Percentiles rank a stretch among this genome's conserved stretches.
Evolutionary conservation across 2,797 vertebrate species (phyloP).

Genomic region (Gobio occitaniae): DNA sequence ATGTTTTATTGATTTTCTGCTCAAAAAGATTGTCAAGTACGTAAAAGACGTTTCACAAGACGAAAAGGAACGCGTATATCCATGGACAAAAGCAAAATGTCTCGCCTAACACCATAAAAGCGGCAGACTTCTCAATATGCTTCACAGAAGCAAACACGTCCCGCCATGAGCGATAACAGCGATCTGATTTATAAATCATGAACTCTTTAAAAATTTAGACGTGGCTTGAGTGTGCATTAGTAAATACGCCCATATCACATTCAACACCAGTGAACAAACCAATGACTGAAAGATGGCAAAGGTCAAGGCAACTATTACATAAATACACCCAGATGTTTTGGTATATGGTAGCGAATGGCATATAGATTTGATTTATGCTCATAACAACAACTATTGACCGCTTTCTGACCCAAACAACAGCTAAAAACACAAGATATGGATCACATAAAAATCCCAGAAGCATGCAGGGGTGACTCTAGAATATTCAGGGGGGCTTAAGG

Average conservation of each 20-base stretch:
- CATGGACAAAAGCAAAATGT: conserved; percentile 5
- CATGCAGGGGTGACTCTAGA: not conserved
- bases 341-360: not conserved
- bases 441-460: conserved; percentile 25
- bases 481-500: conserved; percentile 11
- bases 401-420: conserved; percentile 46
- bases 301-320: not conserved
- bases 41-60: conserved; percentile 10
- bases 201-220: conserved; percentile 11
- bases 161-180: not conserved
- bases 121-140: not conserved
- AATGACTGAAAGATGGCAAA: not conserved
- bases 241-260: conserved; percentile 9
- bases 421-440: conserved; percentile 43
- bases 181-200: conserved; percentile 13
- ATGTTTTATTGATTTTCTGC: conserved; percentile 53
- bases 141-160: not conserved
- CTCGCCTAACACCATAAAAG: conserved; percentile 2
- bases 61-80: not conserved
- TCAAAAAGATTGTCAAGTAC: conserved; percentile 41
- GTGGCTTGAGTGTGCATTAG: conserved; percentile 24
- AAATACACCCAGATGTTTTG: conserved; percentile 2
- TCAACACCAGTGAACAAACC: conserved; percentile 16
- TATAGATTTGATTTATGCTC: conserved; percentile 40
- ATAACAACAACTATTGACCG: conserved; percentile 41